Evolutionary conservation across 2,888 invertebrate genomes (phyloP).

Genomic region (Cyclophora albipunctata): DNA sequence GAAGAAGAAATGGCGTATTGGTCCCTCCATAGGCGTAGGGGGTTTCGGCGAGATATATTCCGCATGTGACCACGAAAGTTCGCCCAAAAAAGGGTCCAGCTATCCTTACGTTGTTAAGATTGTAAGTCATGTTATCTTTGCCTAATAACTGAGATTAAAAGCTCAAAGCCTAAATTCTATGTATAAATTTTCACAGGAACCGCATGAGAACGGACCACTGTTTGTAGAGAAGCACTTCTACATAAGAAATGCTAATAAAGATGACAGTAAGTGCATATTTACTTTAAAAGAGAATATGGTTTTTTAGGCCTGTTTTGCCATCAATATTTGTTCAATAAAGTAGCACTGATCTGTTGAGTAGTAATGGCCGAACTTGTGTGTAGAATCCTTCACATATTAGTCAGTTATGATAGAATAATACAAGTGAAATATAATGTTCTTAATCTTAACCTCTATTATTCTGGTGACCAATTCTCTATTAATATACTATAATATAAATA

Average conservation of each 20-base stretch:
- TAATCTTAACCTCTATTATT: too few species aligned
- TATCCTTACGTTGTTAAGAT: slow-evolving; percentile 87
- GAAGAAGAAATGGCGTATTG: slow-evolving; percentile 90
- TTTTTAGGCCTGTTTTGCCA: background rate
- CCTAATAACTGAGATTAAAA: too few species aligned
- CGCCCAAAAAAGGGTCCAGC: slow-evolving; percentile 61
- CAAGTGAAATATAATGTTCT: too few species aligned
- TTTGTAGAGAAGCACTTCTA: slow-evolving; percentile 97
- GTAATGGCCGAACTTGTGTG: too few species aligned
- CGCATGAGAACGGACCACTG: slow-evolving; percentile 92
- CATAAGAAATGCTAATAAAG: slow-evolving; percentile 81
- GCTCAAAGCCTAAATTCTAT: too few species aligned
- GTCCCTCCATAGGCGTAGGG: slow-evolving; percentile 90
- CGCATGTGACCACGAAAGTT: slow-evolving; percentile 78
- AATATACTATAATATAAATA: too few species aligned
- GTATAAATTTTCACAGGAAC: slow-evolving; percentile 78
- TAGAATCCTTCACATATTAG: too few species aligned
- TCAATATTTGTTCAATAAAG: too few species aligned
- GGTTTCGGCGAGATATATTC: slow-evolving; percentile 97
- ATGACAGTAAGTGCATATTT: slow-evolving; percentile 75
- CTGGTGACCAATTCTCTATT: too few species aligned
- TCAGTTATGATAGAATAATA: too few species aligned
- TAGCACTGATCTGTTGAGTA: too few species aligned
- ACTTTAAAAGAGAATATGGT: background rate
- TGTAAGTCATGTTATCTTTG: slow-evolving; percentile 67